Evolutionary conservation across 2,797 vertebrate species (phyloP).

Genomic region (Bradypus variegatus): DNA sequence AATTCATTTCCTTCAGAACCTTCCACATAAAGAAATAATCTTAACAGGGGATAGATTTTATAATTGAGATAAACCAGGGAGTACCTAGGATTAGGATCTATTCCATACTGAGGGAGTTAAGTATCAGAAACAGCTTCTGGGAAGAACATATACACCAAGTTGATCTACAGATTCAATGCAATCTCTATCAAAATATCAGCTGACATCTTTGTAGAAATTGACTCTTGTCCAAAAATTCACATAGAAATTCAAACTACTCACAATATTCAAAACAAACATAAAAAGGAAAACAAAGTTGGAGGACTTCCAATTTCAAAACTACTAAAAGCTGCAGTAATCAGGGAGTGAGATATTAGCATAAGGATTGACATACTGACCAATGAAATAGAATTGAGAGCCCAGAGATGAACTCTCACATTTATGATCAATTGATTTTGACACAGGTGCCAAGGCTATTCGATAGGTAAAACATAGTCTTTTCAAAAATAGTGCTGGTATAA

Average conservation of each 20-base stretch:
- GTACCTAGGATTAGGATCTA: not conserved
- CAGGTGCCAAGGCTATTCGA: not conserved
- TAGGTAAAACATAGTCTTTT: not conserved
- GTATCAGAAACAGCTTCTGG: not conserved
- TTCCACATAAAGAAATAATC: not conserved
- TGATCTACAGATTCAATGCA: not conserved
- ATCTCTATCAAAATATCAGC: not conserved
- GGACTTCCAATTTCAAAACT: not conserved
- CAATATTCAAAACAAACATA: not conserved
- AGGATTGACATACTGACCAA: not conserved
- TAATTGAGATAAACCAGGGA: not conserved
- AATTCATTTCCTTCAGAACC: not conserved
- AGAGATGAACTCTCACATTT: not conserved
- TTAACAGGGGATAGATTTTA: not conserved
- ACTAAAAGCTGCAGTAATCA: not conserved
- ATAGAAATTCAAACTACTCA: not conserved
- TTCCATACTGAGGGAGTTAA: not conserved
- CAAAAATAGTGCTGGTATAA: not conserved
- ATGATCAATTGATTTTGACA: not conserved
- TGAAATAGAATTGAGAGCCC: not conserved
- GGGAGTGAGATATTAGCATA: not conserved
- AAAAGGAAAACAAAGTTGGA: not conserved
- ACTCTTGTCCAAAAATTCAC: not conserved
- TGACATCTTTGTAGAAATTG: not conserved
- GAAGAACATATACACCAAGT: not conserved